Evolutionary conservation across 2,888 invertebrate species (phyloP), one percentile per base, ranked within the genome.

Genomic region (Heteromyza rotundicornis): DNA sequence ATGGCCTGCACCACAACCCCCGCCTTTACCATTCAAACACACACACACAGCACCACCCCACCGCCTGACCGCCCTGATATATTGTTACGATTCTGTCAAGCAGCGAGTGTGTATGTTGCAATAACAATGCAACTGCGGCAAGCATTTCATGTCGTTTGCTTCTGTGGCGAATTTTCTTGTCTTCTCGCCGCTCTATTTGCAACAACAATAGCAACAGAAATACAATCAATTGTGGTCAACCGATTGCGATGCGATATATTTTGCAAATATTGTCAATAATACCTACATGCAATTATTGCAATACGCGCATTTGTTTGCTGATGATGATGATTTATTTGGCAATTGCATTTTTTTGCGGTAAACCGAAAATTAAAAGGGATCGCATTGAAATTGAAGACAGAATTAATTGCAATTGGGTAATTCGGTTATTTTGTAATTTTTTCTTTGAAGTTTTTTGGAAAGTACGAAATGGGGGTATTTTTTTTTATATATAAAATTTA

Each of bases 201-300:
- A n/a, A 12, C 12, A 32, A 12, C 32, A n/a, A n/a, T n/a, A n/a
- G n/a, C 32, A 32, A 5, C 5, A 32, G 5, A 12, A 8, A 40
- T n/a, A 40, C 40, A 40, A 74, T 74, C 75, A 74, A 74, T 74
- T 74, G 74, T 74, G 74, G 74, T 75, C 74, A 74, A 70, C 74
- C 75, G n/a, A 72, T 73, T 75, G 73, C 72, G 68, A 74, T 73
- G 74, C 74, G 71, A 75, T 74, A 74, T 75, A 75, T n/a, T n/a
- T 75, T 74, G 74, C 22, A 57, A 57, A 72, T 74, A 75, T 74
- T 74, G 40, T 3, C 40, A 40, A n/a, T 40, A 40, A 3, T 7
- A 14, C n/a, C 3, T 40, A n/a, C n/a, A n/a, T 14, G 40, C n/a
- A n/a, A 40, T 40, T 7, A n/a, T n/a, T 14, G 8, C 40, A 40